phyloP scores from a whole-genome alignment of 2,113 vertebrate genomes.

The Oreocharis arfaki region DNA sequence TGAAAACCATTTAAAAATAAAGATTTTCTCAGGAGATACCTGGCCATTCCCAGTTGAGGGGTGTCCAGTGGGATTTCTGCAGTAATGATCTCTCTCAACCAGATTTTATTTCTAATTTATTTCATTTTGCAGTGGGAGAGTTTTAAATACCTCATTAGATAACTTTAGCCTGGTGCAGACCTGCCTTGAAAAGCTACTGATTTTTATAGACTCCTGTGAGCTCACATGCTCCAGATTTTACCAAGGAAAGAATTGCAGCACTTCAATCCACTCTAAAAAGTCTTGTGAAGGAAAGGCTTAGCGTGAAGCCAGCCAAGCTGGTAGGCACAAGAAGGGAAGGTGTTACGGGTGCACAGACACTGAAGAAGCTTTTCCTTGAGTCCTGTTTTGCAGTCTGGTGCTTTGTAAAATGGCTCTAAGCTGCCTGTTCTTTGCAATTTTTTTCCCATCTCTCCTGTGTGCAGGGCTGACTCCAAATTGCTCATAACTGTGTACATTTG shows the following conservation, averaged over 20 bases:
- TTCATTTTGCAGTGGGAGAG: neutral
- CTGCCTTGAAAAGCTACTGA: neutral
- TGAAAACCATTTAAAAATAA: neutral
- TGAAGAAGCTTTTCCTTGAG: neutral
- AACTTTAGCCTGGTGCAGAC: neutral
- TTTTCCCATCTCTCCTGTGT: neutral
- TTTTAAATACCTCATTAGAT: neutral
- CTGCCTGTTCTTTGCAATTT: neutral
- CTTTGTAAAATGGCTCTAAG: neutral
- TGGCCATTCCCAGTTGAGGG: neutral
- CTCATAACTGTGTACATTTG: neutral
- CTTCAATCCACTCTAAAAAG: neutral
- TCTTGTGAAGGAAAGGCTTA: neutral
- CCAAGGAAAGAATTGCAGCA: neutral
- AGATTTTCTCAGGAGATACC: neutral
- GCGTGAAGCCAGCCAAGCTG: neutral
- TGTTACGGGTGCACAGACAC: neutral
- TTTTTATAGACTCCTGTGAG: neutral
- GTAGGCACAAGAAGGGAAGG: rapidly evolving
- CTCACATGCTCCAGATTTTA: neutral
- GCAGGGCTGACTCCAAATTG: neutral
- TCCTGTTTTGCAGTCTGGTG: neutral
- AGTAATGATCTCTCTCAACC: neutral
- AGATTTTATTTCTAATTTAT: neutral
- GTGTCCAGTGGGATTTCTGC: neutral